These are phyloP conservation scores for Aphelocoma coerulescens DNA, from an alignment of 2,113 vertebrate genomes.

Conservation along the genomic window DNA sequence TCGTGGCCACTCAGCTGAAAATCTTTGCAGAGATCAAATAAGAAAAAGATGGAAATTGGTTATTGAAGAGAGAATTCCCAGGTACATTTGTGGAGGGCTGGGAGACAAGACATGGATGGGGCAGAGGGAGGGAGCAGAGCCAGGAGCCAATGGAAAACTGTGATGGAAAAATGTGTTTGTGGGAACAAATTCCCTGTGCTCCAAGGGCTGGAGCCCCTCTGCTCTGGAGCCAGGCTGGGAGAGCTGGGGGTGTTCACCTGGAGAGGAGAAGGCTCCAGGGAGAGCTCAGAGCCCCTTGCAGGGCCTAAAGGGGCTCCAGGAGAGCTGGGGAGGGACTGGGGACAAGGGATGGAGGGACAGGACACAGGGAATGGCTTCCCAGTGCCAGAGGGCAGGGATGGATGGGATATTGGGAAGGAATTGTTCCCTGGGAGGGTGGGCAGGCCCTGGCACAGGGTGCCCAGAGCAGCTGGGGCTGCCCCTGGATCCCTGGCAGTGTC, in stretches of 20 bases:
- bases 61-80: neutral
- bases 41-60: rapidly evolving
- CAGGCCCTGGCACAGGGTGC: neutral
- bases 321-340: neutral
- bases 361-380: neutral
- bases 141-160: neutral
- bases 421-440: neutral
- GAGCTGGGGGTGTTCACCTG: neutral
- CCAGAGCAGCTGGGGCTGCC: neutral
- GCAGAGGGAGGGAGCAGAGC: neutral
- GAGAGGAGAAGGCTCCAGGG: neutral
- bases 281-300: neutral
- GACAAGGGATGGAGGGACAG: neutral
- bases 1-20: neutral
- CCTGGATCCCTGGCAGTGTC: neutral
- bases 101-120: neutral
- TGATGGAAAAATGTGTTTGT: neutral
- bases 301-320: neutral
- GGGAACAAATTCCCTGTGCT: neutral
- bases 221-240: neutral
- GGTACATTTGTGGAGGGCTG: neutral
- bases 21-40: neutral
- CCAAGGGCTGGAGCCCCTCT: neutral
- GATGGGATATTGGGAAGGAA: neutral
- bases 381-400: neutral